These are phyloP conservation scores for Brenthis daphne DNA, from an alignment of 2,888 invertebrate species.

Conservation along the genomic window DNA sequence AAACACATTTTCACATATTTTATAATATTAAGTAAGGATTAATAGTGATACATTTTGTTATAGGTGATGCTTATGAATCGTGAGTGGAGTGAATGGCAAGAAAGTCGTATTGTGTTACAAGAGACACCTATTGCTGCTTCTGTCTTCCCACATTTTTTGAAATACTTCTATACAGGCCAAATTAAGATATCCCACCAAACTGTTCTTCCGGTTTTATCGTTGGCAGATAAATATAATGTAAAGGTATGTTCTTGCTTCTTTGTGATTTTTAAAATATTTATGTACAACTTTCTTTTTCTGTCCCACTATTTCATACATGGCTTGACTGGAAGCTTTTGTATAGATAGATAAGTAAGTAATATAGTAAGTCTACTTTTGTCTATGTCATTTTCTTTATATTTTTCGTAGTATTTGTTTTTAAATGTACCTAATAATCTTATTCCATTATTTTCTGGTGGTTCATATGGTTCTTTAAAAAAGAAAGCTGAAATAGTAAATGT, in stretches of 20 bases:
- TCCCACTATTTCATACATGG: too few species aligned
- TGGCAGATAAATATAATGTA: slow-evolving; percentile 98
- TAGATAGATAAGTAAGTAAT: too few species aligned
- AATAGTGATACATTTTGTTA: neutral
- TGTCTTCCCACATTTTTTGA: slow-evolving; percentile 94
- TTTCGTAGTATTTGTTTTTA: too few species aligned
- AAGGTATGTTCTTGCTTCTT: slow-evolving; percentile 75
- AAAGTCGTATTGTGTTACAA: slow-evolving; percentile 90
- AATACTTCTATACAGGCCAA: slow-evolving; percentile 95
- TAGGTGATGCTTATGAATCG: slow-evolving; percentile 97
- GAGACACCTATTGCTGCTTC: slow-evolving; percentile 92
- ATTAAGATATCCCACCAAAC: slow-evolving; percentile 92
- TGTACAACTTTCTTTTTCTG: neutral
- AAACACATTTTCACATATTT: neutral
- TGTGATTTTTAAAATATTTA: neutral
- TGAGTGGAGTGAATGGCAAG: slow-evolving; percentile 95
- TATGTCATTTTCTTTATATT: too few species aligned
- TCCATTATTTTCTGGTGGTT: too few species aligned
- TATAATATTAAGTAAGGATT: neutral
- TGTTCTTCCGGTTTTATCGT: slow-evolving; percentile 92
- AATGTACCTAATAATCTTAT: too few species aligned
- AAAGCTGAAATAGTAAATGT: too few species aligned
- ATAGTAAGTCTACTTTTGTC: too few species aligned
- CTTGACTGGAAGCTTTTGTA: too few species aligned
- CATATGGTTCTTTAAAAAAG: too few species aligned